These are phyloP conservation scores for Tortrix viridana DNA, from an alignment of 2,888 invertebrate genomes.

Conservation along the genomic window DNA sequence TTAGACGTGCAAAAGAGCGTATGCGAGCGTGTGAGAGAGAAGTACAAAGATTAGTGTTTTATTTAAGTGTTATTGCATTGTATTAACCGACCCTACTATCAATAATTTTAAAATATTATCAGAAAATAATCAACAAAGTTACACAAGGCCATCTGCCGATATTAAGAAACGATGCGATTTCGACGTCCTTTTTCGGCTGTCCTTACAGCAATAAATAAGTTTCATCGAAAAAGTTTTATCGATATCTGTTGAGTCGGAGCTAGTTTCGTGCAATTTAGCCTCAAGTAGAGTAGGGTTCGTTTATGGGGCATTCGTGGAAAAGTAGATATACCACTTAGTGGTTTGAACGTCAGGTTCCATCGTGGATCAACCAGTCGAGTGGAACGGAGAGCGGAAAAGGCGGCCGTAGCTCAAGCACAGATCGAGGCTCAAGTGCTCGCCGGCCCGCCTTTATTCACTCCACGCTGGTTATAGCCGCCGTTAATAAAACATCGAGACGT, in stretches of 20 bases:
- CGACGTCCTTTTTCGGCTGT: constrained; percentile 6
- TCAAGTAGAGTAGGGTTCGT: background rate
- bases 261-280: constrained; percentile 1
- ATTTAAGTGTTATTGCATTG: too few species aligned
- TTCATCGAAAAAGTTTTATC: constrained; percentile 32
- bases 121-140: too few species aligned
- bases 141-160: too few species aligned
- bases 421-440: constrained; percentile 6
- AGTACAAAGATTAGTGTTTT: too few species aligned
- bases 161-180: too few species aligned
- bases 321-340: background rate
- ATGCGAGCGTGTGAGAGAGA: too few species aligned
- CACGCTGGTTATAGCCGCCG: too few species aligned
- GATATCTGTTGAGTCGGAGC: constrained; percentile 10
- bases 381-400: constrained; percentile 12
- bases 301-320: background rate
- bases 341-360: constrained; percentile 6
- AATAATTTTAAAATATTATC: too few species aligned
- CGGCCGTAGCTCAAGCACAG: constrained; percentile 12
- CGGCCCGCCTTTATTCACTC: background rate
- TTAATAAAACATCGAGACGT: too few species aligned
- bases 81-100: too few species aligned
- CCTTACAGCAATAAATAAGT: constrained; percentile 30
- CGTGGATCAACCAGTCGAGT: constrained; percentile 23
- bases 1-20: too few species aligned